Evolutionary conservation across 2,113 vertebrate species (phyloP), one percentile per base, ranked within the genome.

Genomic region (Otus sunia): DNA sequence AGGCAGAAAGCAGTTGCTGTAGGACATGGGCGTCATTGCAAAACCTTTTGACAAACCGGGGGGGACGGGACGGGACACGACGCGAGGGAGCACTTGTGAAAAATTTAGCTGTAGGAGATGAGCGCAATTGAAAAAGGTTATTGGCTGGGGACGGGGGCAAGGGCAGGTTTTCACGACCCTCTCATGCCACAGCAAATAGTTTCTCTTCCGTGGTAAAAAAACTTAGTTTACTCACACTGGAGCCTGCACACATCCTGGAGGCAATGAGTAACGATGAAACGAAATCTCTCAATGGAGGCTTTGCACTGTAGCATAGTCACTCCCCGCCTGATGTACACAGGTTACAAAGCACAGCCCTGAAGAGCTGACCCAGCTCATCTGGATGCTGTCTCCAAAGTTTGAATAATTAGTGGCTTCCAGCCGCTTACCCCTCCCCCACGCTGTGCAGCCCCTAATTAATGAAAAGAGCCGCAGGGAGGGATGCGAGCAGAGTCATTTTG

Each of bases 351-450:
- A 6, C 47, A 71, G 76, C 76, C 91, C 84, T 23, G 2, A 64
- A 87, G 60, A 92, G 69, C 45, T 82, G 52, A 50, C 36, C 85
- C 66, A 18, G 58, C 81, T 85, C 41, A 62, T 83, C 62, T 88
- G 62, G 85, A 64, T 73, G 77, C 87, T 41, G 74, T 45, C 85
- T 68, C 52, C 72, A n/a, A 90, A 95, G 66, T 97, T 86, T 18
- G 93, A 96, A 94, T 96, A 96, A 93, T 94, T 45, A 90, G 81
- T 53, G 45, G 74, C 82, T 95, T 82, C 62, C 69, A 96, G 90
- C 81, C 69, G 11, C 92, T 82, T 30, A 9, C 34, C 93, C 92
- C 39, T 83, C 74, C 76, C 93, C 92, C 94, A 36, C 37, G 27
- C 12, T 12, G 62, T 80, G 58, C 58, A 58, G 66, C 13, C 59